Evolutionary conservation across 2,797 vertebrate genomes (phyloP), one percentile per base, ranked within the genome.

Genomic region (Girardinus metallicus): DNA sequence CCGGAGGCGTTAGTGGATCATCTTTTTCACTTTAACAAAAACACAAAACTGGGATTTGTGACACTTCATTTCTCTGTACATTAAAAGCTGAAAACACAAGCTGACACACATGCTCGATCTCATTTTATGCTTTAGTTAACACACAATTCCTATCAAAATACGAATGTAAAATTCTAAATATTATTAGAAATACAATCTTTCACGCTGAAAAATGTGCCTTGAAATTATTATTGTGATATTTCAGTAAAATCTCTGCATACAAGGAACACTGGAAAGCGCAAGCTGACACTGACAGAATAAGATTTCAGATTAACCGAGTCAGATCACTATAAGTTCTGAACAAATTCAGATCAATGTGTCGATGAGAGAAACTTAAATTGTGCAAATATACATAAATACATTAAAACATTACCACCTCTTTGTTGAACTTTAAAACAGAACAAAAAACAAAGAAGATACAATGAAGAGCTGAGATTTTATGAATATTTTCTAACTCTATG

Each of bases 11-110:
- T 1, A 86, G 85, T 15, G 84, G 84, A 55, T 92, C 91, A 64
- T 86, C 66, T 82, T 91, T 89, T 21, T 89, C 82, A 79, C 93
- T 95, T 70, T 2, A 60, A 16, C 10, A 78, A 62, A 85, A 80
- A 80, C 29, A 85, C 5, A 81, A 2, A 80, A 62, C 26, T 29
- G 8, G 9, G 26, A 71, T 29, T 39, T 4, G 39, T 66, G 31
- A 21, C 60, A 64, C 60, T 34, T 41, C 21, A 41, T 12, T 41
- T 41, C 1, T 41, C 39, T 70, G 36, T 43, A 12, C 2, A n/a
- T 71, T 29, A 9, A 46, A 7, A 29, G 12, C 43, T 46, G 39
- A 46, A 71, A 71, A 44, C 43, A 15, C 26, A 71, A 44, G 15
- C 41, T 29, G 13, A 46, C 6, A 71, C 23, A 15, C 26, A 43